Evolutionary conservation across 2,797 vertebrate species (phyloP).

Genomic region (Mus minutoides): DNA sequence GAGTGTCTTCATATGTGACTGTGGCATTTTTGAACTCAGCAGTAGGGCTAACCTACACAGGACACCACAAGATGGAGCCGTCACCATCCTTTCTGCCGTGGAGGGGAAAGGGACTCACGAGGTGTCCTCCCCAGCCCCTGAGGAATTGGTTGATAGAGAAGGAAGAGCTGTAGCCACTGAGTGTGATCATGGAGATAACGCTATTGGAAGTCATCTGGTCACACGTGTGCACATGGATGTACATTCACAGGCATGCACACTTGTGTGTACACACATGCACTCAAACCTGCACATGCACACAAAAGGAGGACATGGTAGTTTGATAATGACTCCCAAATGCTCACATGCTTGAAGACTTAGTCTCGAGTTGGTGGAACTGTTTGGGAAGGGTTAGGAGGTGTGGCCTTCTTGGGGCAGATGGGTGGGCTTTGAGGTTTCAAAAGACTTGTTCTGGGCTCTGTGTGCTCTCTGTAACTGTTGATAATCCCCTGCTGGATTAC

Average conservation of each 20-base stretch:
- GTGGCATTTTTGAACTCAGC: neutral
- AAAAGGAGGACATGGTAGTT: no score
- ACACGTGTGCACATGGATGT: neutral
- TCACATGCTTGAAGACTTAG: neutral
- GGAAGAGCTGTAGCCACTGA: neutral
- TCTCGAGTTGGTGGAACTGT: neutral
- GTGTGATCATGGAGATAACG: neutral
- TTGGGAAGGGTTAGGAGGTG: neutral
- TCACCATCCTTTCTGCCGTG: no score
- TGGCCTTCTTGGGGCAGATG: neutral
- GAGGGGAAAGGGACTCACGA: neutral
- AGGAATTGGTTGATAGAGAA: neutral
- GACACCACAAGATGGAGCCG: neutral
- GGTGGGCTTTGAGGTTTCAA: neutral
- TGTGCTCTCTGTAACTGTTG: neutral
- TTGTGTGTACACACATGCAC: neutral
- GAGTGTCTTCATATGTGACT: no score
- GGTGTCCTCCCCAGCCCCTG: neutral
- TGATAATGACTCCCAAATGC: neutral
- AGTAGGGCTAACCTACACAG: neutral
- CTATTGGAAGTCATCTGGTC: neutral
- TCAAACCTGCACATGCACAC: neutral
- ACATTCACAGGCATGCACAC: neutral
- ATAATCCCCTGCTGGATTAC: neutral
- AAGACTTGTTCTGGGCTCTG: neutral